These are phyloP conservation scores for Seriola rivoliana DNA, from an alignment of 2,113 vertebrate species.

Conservation along the genomic window DNA sequence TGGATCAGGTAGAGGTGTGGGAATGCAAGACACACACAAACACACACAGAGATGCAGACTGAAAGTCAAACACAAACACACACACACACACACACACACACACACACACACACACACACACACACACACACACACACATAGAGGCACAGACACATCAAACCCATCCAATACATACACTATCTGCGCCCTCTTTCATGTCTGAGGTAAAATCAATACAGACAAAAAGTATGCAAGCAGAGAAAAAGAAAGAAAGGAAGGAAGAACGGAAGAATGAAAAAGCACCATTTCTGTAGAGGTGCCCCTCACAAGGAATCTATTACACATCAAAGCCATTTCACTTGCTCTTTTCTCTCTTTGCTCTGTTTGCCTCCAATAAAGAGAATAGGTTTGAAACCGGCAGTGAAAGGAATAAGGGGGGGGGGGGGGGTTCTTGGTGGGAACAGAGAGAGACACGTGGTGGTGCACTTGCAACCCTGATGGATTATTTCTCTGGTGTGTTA, in stretches of 20 bases:
- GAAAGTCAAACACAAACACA: background rate
- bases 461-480: conserved; percentile 27
- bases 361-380: conserved; percentile 52
- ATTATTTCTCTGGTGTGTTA: conserved; percentile 10
- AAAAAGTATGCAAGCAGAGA: conserved; percentile 54
- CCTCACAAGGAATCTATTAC: conserved; percentile 65
- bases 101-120: background rate
- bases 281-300: conserved; percentile 16
- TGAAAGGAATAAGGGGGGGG: conserved; percentile 38
- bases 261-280: conserved; percentile 23
- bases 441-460: background rate
- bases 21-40: background rate
- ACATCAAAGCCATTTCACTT: conserved; percentile 59
- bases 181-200: conserved; percentile 52
- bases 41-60: background rate
- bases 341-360: conserved; percentile 13
- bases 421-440: conserved; percentile 20
- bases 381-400: conserved; percentile 46
- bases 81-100: conserved; percentile 4
- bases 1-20: conserved; percentile 10
- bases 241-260: conserved; percentile 12
- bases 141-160: conserved; percentile 23
- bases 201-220: conserved; percentile 64
- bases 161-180: conserved; percentile 17
- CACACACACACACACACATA: background rate